These are phyloP conservation scores for Caenorhabditis japonica DNA, from an alignment of 2,888 invertebrate species.

Conservation along the genomic window DNA sequence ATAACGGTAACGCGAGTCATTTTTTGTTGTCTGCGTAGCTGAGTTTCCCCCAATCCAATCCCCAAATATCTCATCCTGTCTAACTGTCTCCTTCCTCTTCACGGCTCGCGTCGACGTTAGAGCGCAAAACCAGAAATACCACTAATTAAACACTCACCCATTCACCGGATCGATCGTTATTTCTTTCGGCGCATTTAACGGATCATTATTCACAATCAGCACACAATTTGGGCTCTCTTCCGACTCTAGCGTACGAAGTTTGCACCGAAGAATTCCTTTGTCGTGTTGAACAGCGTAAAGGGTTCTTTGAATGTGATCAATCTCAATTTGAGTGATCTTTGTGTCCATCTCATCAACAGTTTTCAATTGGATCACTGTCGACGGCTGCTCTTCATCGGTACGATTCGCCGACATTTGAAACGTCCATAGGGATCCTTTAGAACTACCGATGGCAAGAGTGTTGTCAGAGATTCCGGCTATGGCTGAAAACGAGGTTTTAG, in stretches of 20 bases:
- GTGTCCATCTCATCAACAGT: conserved; percentile 47
- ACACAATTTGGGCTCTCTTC: conserved; percentile 53
- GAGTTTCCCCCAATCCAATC: too few relatives aligned
- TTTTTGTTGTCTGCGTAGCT: too few relatives aligned
- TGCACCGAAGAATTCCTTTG: conserved; percentile 58
- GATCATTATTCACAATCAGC: conserved; percentile 45
- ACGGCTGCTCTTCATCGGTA: conserved; percentile 40
- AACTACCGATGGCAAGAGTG: conserved; percentile 41
- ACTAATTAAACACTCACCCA: conserved; percentile 55
- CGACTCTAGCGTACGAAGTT: conserved; percentile 24
- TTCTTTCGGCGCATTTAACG: conserved; percentile 63
- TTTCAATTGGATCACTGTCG: conserved; percentile 42
- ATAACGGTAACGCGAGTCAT: too few relatives aligned
- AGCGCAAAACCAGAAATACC: not conserved
- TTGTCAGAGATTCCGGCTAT: conserved; percentile 46
- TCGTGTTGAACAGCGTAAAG: conserved; percentile 58
- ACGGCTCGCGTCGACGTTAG: too few relatives aligned
- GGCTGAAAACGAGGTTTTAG: conserved; percentile 14
- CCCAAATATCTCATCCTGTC: too few relatives aligned
- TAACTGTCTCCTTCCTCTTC: too few relatives aligned
- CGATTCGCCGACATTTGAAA: conserved; percentile 46
- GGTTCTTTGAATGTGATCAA: conserved; percentile 55
- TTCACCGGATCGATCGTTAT: conserved; percentile 69
- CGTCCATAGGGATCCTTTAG: conserved; percentile 45
- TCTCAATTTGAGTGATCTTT: conserved; percentile 49